Base-by-base conservation (phyloP, 2,888 invertebrate genomes). In the Apantesis nais region DNA sequence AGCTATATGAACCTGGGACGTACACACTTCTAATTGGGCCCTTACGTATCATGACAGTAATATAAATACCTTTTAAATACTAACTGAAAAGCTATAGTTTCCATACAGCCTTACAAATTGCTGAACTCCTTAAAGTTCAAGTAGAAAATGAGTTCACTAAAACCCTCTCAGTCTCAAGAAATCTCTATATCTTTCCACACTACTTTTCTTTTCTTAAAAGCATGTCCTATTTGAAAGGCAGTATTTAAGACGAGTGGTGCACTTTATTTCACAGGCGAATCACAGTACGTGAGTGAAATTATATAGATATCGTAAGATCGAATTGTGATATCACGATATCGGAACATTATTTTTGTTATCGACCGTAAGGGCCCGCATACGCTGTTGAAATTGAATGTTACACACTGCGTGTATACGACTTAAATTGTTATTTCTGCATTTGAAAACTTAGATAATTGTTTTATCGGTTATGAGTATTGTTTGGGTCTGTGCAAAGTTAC, bases 351-450 rank as follows among this genome's bases (percentile, higher is more conserved):
- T 76, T 78, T 82, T 81, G 78, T 77, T 78, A 72, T 68, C 81
- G 82, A 77, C 80, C 80, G 71, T 60, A 72, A 69, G 66, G 68
- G n/a, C 69, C 63, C 62, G 44, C 41, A 70, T 72, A 74, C 60
- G 63, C 72, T 62, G 73, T 77, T 74, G 66, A 82, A 74, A 74
- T 69, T 66, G 61, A 73, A 69, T 70, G 66, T 76, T 79, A 85
- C 83, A 88, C 85, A 67, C 84, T 86, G 86, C 89, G 92, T 93
- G 93, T 93, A 93, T 93, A 93, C 92, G 92, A 92, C 70, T 86
- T 87, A 89, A 90, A 93, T 93, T 93, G 92, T 93, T 93, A 87
- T 88, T 79, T 83, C 83, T 85, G 80, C 83, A 83, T 85, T 83
- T 83, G 76, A 74, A 79, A 76, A 81, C 81, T 85, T 80, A 83